phyloP scores from a whole-genome alignment of 2,888 invertebrate genomes.

The Galeruca laticollis region DNA sequence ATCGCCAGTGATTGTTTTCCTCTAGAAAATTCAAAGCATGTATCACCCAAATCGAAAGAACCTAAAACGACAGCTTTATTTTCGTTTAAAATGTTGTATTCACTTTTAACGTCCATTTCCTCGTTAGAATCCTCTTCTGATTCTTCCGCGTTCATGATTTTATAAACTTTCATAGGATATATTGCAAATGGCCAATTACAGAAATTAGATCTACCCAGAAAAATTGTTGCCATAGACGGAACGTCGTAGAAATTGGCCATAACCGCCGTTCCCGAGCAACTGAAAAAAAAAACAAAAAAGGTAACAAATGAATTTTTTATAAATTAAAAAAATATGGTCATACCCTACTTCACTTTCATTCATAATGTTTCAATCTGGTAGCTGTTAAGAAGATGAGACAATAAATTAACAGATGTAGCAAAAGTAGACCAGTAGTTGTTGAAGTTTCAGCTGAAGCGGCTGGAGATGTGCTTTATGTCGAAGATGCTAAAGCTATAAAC shows the following conservation, averaged over 20 bases:
- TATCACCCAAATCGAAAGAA: slow-evolving; percentile 72
- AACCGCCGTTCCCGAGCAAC: slow-evolving; percentile 69
- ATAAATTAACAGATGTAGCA: too few species aligned
- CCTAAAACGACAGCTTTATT: slow-evolving; percentile 72
- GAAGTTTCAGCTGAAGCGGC: too few species aligned
- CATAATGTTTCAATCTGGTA: too few species aligned
- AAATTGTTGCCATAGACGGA: slow-evolving; percentile 68
- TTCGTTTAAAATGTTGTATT: slow-evolving; percentile 70
- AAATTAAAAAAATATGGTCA: too few species aligned
- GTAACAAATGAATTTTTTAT: too few species aligned
- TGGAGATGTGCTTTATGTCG: too few species aligned
- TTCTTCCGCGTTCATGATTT: slow-evolving; percentile 67
- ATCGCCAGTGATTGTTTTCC: slow-evolving; percentile 74
- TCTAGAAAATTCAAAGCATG: slow-evolving; percentile 71
- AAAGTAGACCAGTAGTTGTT: too few species aligned
- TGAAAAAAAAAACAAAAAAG: slow-evolving; percentile 13
- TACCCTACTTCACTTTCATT: too few species aligned
- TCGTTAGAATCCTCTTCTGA: slow-evolving; percentile 67
- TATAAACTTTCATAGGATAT: slow-evolving; percentile 53
- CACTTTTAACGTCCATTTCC: slow-evolving; percentile 69
- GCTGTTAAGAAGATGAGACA: too few species aligned
- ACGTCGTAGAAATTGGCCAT: slow-evolving; percentile 71
- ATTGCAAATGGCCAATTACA: slow-evolving; percentile 57
- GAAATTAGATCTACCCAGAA: slow-evolving; percentile 63
- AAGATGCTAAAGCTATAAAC: too few species aligned